Percentiles rank a stretch among this genome's conserved stretches.
These are phyloP conservation scores for Zophobas morio DNA, from an alignment of 1,140 invertebrate species.

Conservation along the genomic window DNA sequence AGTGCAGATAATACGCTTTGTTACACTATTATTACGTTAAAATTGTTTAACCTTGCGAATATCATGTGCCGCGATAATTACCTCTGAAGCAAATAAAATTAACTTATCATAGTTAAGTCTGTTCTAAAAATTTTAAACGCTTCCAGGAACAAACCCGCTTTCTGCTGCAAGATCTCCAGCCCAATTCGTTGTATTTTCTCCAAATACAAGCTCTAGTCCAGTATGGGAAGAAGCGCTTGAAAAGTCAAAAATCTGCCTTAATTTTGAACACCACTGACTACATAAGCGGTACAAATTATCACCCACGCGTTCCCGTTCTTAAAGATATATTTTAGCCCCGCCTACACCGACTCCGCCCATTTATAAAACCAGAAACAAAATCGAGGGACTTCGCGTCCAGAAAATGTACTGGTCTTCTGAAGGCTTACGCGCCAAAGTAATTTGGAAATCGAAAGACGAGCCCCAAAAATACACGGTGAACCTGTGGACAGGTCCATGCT, in stretches of 20 bases:
- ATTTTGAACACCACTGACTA: constrained; percentile 77
- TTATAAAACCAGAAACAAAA: constrained; percentile 50
- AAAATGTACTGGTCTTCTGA: constrained; percentile 71
- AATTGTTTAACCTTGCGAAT: no score
- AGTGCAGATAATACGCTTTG: no score
- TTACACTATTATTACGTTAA: no score
- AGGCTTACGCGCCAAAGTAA: constrained; percentile 69
- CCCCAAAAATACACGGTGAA: constrained; percentile 56
- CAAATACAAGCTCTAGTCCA: constrained; percentile 80
- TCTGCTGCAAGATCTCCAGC: constrained; percentile 74
- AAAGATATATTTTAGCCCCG: constrained; percentile 4
- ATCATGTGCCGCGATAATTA: background rate
- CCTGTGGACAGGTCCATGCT: constrained; percentile 59
- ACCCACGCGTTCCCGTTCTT: background rate
- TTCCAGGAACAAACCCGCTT: constrained; percentile 73
- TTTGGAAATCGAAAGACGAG: constrained; percentile 66
- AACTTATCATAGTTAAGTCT: background rate
- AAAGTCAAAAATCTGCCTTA: constrained; percentile 77
- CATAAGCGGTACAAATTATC: constrained; percentile 63
- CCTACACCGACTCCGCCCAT: background rate
- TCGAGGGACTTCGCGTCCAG: constrained; percentile 69
- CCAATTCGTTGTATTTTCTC: constrained; percentile 78
- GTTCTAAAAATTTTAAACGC: background rate
- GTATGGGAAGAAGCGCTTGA: constrained; percentile 75
- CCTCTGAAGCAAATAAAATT: background rate